These are phyloP conservation scores for Lasioglossum vierecki DNA, from an alignment of 2,888 invertebrate species.

Conservation along the genomic window DNA sequence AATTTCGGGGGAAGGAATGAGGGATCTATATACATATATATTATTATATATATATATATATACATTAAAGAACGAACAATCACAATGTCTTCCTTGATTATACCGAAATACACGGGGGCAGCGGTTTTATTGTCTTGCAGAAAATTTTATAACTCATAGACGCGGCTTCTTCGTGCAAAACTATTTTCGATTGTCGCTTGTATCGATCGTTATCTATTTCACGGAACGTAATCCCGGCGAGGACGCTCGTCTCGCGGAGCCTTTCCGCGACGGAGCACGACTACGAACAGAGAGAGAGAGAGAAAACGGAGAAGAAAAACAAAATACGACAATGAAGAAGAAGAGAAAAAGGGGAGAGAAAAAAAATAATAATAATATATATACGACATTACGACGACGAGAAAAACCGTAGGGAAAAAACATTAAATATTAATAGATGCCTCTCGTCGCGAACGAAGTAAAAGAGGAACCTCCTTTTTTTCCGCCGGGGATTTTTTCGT, in stretches of 20 bases:
- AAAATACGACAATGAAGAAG: not conserved
- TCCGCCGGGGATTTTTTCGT: not conserved
- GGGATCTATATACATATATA: constrained; percentile 42
- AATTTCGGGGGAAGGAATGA: constrained; percentile 25
- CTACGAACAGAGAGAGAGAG: constrained; percentile 5
- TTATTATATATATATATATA: constrained; percentile 39
- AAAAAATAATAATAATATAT: not conserved
- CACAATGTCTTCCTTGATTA: constrained; percentile 75
- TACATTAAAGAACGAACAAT: constrained; percentile 72
- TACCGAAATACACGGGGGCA: constrained; percentile 74
- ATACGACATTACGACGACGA: not conserved
- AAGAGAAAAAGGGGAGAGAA: not conserved
- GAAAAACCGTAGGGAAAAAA: not conserved
- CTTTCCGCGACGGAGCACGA: not conserved
- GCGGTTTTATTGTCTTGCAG: constrained; percentile 72
- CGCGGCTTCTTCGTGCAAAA: constrained; percentile 72
- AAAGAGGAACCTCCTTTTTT: not conserved
- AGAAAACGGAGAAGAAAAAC: not conserved
- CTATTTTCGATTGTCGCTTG: constrained; percentile 73
- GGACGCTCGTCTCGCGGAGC: constrained; percentile 20
- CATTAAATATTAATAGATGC: not conserved
- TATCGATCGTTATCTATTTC: constrained; percentile 66
- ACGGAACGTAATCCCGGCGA: constrained; percentile 49
- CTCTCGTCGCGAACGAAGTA: not conserved
- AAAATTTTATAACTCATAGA: constrained; percentile 72